Percentiles rank a stretch among this genome's conserved stretches.
phyloP scores from a whole-genome alignment of 1,140 invertebrate species.

The Latrodectus geometricus region DNA sequence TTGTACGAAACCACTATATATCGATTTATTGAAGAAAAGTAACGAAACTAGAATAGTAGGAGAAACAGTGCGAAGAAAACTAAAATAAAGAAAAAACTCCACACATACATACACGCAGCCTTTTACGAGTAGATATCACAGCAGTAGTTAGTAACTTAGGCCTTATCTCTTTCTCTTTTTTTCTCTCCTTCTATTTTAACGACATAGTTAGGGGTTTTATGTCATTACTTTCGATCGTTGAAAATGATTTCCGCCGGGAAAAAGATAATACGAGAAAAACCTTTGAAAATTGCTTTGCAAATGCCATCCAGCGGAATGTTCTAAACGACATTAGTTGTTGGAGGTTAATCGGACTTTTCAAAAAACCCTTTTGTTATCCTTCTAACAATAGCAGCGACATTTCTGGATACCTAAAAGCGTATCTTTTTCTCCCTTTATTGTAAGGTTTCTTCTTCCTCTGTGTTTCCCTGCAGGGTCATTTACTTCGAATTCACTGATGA shows the following conservation, averaged over 20 bases:
- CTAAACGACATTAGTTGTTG: conserved; percentile 4
- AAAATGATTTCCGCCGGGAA: conserved; percentile 24
- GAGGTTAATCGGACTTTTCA: neutral
- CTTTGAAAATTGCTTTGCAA: conserved; percentile 25
- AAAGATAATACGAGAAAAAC: conserved; percentile 13
- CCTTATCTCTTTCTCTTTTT: neutral
- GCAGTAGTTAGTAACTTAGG: conserved; percentile 13
- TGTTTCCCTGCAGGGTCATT: neutral
- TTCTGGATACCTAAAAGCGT: neutral
- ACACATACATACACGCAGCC: neutral
- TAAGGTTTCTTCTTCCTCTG: neutral
- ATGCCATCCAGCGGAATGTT: neutral
- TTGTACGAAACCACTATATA: neutral
- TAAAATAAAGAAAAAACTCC: neutral
- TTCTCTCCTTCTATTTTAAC: conserved; percentile 8
- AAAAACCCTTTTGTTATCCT: neutral
- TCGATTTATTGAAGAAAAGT: conserved; percentile 1
- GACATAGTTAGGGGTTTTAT: conserved; percentile 17
- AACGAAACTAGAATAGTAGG: neutral
- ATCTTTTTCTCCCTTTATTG: neutral
- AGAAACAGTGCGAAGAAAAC: neutral
- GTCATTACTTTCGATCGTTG: conserved; percentile 16
- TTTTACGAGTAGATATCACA: neutral
- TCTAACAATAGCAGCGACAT: neutral
- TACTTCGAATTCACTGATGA: neutral